Base-by-base conservation (phyloP, 64 coral and sea anemone genomes). In the Trachythela sp. region DNA sequence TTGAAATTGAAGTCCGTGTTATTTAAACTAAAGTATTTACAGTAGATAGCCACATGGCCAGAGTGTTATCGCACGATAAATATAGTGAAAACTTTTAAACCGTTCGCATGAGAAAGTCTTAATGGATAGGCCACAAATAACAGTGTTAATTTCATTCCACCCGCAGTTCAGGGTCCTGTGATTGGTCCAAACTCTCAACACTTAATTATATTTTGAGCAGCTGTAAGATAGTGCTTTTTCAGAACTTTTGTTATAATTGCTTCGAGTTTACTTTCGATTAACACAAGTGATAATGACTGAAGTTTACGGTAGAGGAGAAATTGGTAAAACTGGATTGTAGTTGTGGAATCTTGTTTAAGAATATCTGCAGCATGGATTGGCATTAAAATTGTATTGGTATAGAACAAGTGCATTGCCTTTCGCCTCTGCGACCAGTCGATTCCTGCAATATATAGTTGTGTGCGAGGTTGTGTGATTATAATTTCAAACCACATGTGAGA, bases 161-260 rank as follows among this genome's bases (percentile, higher is more conserved):
- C 20, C 56, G 56, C 13, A n/a, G 56, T 24, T 0, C 26, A 24
- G 30, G 31, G 75, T 2, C 26, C 31, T 80, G 30, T 39, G 75
- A 80, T 80, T 80, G 75, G 75, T 37, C 37, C 8, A 80, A 11
- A 80, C 31, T 18, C 37, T 80, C 75, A 39, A 80, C 75, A 80
- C 75, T 80, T 80, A 80, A 80, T 80, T 80, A 80, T 80, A 17
- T 80, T 80, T 39, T 35, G 75, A 38, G 75, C 75, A 80, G 75
- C 20, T 80, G 75, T 39, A 18, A 80, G 75, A 80, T 80, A 80
- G 75, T 15, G 30, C 31, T 17, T 37, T n/a, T n/a, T 22, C 59
- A 22, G 20, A 68, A 80, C 13, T 39, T 39, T 80, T 35, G 15
- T 30, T 80, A 37, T 80, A 80, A 80, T 80, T 80, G 75, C 33